Base-by-base conservation (phyloP, 2,113 vertebrate species). In the Engystomops pustulosus region DNA sequence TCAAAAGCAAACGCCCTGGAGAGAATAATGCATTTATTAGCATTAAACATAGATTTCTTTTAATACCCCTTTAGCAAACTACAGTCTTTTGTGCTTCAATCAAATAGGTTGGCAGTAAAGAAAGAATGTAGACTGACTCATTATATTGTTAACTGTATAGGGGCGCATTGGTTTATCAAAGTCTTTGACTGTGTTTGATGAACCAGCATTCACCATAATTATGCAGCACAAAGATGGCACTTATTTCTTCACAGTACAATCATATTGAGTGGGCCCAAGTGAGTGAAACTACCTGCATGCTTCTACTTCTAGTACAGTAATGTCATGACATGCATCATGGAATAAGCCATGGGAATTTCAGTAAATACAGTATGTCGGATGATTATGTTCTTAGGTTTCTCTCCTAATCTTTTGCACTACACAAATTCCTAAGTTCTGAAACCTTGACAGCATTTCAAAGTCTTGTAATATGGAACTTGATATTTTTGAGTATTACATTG, bases 1-100 rank as follows among this genome's bases (percentile, higher is more conserved):
- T 95, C 93, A 91, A 94, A 95, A 91, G 93, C 92, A 92, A 95
- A 95, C 83, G 94, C 92, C 92, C 94, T 95, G 92, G 75, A 91
- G 91, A 90, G 89, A 91, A 92, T 84, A 91, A 70, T 58, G 25
- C 51, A 38, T 44, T 58, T 58, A 69, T 68, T 77, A 68, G 69
- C n/a, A 85, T 77, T 47, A 71, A 71, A 81, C 47, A 36, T 8
- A 51, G 20, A 70, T 55, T 71, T 55, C 32, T 71, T 71, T 70
- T 71, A 70, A 65, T 79, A 45, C 36, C 18, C 27, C 12, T 45
- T 47, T 45, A 65, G 32, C 38, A 79, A 67, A 30, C 38, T 6
- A 17, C 41, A 45, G 23, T 12, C 38, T 62, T 65, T 67, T 67
- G 30, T 77, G 49, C 25, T 38, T 60, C 55, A 79, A 30, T 47